Evolutionary conservation across 2,888 invertebrate genomes (phyloP).

Genomic region (Kuschelorhynchus macadamiae): DNA sequence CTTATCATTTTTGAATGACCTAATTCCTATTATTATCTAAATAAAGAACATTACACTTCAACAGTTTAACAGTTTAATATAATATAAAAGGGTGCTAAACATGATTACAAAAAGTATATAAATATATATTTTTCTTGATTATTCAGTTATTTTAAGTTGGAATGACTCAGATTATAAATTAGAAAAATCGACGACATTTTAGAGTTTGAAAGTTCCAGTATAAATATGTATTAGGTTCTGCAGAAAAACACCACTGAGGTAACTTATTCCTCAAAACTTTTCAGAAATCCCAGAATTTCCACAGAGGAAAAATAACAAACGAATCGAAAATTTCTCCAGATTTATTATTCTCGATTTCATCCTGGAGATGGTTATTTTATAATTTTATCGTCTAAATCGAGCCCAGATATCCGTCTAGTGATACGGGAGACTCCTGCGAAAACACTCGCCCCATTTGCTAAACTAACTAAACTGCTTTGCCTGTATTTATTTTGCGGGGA

Average conservation of each 20-base stretch:
- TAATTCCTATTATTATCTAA: no score
- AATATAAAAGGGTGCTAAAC: no score
- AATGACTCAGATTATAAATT: no score
- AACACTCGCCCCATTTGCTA: conserved; percentile 71
- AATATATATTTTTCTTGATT: no score
- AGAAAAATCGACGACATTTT: no score
- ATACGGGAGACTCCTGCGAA: conserved; percentile 62
- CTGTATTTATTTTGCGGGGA: conserved; percentile 68
- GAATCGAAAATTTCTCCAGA: conserved; percentile 42
- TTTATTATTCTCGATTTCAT: conserved; percentile 47
- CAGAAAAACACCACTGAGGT: conserved; percentile 28
- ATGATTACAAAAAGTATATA: no score
- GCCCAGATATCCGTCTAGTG: conserved; percentile 58
- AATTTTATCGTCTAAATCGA: conserved; percentile 60
- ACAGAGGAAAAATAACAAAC: conserved; percentile 40
- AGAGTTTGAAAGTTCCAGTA: no score
- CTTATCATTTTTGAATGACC: no score
- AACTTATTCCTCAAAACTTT: conserved; percentile 17
- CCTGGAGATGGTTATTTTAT: conserved; percentile 47
- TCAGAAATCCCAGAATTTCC: conserved; percentile 21
- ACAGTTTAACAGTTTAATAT: no score
- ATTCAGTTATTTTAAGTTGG: no score
- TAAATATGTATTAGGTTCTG: no score
- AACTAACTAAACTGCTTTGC: conserved; percentile 71
- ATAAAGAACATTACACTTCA: no score